Evolutionary conservation across 1,140 invertebrate species (phyloP).

Genomic region (Trachymyrmex septentrionalis): DNA sequence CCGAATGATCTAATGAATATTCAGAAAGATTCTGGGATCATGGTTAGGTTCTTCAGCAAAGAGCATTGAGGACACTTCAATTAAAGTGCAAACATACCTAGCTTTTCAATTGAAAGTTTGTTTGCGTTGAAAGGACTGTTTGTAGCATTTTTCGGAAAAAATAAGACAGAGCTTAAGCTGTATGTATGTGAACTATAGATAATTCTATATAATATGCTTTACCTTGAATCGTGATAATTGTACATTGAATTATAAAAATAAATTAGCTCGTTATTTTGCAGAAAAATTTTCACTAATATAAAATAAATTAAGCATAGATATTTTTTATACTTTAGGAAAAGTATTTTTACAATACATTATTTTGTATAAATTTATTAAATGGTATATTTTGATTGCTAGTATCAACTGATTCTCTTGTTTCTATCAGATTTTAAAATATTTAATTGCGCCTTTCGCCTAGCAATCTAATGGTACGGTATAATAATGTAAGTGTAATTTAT

Average conservation of each 20-base stretch:
- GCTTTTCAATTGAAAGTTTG: neutral
- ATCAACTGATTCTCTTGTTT: neutral
- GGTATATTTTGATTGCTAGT: neutral
- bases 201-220: neutral
- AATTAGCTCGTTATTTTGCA: neutral
- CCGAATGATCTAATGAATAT: constrained; percentile 58
- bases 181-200: neutral
- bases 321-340: neutral
- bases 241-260: neutral
- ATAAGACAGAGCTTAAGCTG: neutral
- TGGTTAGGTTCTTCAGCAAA: neutral
- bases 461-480: no score
- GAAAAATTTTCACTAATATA: neutral
- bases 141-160: neutral
- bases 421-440: neutral
- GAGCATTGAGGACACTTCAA: neutral
- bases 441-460: neutral
- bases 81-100: neutral
- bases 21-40: constrained; percentile 5
- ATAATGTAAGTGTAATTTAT: neutral
- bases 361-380: neutral
- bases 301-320: neutral
- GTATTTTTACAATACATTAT: neutral
- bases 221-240: neutral
- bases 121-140: constrained; percentile 27